Percentiles rank a stretch among this genome's conserved stretches.
Conservation (phyloP, 2,888 invertebrate species). For the Brachyopa scutellaris region DNA sequence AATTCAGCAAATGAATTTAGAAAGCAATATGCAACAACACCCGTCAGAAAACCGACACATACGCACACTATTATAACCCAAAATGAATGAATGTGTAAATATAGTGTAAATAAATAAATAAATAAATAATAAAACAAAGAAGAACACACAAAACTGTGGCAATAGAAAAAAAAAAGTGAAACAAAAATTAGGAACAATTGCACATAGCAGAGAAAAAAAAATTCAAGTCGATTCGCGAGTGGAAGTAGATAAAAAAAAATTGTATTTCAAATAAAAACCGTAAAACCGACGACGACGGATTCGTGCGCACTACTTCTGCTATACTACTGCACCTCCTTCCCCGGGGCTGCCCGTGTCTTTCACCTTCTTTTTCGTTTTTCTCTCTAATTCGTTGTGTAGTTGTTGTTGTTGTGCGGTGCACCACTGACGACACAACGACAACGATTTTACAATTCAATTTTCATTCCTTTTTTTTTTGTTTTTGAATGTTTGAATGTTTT, state of each 20-base stretch:
- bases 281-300: constrained; percentile 65
- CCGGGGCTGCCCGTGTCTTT: constrained; percentile 40
- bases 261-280: constrained; percentile 48
- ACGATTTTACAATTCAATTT: constrained; percentile 57
- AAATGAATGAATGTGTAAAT: constrained; percentile 44
- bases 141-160: constrained; percentile 27
- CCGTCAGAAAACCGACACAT: constrained; percentile 33
- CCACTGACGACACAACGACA: constrained; percentile 52
- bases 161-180: background rate
- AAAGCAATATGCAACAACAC: constrained; percentile 57
- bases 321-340: constrained; percentile 59
- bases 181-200: constrained; percentile 47
- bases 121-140: constrained; percentile 40
- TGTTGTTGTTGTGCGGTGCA: constrained; percentile 39
- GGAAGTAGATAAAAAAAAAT: constrained; percentile 46
- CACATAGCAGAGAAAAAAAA: constrained; percentile 26
- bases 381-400: constrained; percentile 14
- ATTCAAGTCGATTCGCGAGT: constrained; percentile 44
- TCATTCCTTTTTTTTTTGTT: constrained; percentile 25
- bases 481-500: constrained; percentile 5
- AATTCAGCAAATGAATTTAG: constrained; percentile 43
- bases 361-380: background rate
- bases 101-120: constrained; percentile 19
- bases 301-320: constrained; percentile 70
- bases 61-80: constrained; percentile 34